Evolutionary conservation across 2,113 vertebrate species (phyloP), one percentile per base, ranked within the genome.

Genomic region (Oncorhynchus kisutch): DNA sequence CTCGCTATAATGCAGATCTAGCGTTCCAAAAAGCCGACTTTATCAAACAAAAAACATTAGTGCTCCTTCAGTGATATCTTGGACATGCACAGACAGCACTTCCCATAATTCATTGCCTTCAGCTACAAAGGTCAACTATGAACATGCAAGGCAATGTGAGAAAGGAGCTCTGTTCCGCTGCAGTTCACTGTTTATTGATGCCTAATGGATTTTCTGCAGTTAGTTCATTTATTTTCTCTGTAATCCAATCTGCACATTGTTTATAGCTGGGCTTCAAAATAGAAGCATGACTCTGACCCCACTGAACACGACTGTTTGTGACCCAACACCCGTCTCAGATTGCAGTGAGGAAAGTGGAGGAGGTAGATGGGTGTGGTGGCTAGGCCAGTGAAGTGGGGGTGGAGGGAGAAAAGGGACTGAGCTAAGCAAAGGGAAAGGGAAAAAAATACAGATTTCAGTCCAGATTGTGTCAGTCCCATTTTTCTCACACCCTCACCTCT

Each of bases 281-380:
- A 88, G 90, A 89, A 90, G 85, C 90, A 85, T 92, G 86, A 92
- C 84, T 92, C 90, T 90, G 86, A 87, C 81, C 88, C 82, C 82
- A 82, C 90, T 85, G 82, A 83, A 89, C 89, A 87, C 85, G 77
- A 73, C 84, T 78, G 73, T 80, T 71, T 71, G 90, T 85, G 91
- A 92, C 87, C 88, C 77, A 87, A 90, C 88, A 90, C 86, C 86
- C 77, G 25, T 84, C 88, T 91, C 87, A 81, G 82, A 75, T 78
- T 73, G 70, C 76, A 73, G 66, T 22, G 31, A 27, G 57, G 12
- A 7, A 12, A 64, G 29, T 7, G 85, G 54, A 71, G 78, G 14
- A 16, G 27, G 22, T 64, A 14, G 60, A 39, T 25, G 54, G 20
- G 24, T 51, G 64, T 22, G 29, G n/a, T 73, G 71, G 18, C 25